These are phyloP conservation scores for Limnephilus auricula DNA, from an alignment of 2,888 invertebrate genomes.

Conservation along the genomic window DNA sequence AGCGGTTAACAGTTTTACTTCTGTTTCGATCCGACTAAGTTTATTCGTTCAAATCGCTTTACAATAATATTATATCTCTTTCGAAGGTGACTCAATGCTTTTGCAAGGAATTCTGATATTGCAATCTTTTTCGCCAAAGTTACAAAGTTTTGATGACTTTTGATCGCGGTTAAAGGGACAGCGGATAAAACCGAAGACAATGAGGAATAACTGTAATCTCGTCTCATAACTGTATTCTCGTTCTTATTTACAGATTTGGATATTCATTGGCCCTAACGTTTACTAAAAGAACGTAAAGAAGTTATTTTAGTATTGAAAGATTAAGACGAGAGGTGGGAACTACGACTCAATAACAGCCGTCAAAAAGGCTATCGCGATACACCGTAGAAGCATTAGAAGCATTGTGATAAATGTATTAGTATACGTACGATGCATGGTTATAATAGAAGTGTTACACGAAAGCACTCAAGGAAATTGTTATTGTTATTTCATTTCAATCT, in stretches of 20 bases:
- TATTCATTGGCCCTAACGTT: background rate
- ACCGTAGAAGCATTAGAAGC: constrained; percentile 7
- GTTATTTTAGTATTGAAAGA: constrained; percentile 2
- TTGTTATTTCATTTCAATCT: background rate
- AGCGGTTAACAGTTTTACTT: background rate
- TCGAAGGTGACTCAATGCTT: background rate
- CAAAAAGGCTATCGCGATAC: constrained; percentile 11
- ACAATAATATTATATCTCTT: background rate
- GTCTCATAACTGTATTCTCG: background rate
- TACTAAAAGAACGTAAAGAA: background rate
- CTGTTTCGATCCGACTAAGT: too few species aligned
- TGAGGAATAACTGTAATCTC: background rate
- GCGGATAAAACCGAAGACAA: background rate
- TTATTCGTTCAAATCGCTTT: background rate
- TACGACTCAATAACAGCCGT: background rate
- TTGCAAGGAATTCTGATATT: background rate
- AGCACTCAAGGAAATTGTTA: background rate
- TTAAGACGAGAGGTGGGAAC: background rate
- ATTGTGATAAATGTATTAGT: constrained; percentile 12
- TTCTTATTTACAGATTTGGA: background rate
- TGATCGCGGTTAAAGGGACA: background rate
- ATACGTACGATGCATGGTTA: background rate
- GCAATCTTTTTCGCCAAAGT: background rate
- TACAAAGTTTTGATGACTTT: background rate
- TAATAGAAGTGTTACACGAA: background rate